These are phyloP conservation scores for Phalacrocorax aristotelis DNA, from an alignment of 2,113 vertebrate species.

Conservation along the genomic window DNA sequence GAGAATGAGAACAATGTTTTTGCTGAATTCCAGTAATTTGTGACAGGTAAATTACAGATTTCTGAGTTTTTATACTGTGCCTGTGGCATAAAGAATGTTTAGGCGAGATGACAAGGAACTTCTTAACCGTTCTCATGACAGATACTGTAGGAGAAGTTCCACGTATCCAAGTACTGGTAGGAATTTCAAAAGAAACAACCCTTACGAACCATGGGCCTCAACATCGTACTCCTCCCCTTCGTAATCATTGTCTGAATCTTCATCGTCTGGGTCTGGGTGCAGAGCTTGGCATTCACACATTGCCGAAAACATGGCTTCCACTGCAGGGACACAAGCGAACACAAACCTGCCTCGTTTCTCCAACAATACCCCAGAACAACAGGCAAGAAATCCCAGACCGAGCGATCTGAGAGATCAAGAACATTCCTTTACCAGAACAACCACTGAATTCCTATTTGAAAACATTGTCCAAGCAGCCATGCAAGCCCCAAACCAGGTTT, in stretches of 20 bases:
- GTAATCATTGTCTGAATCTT: slow-evolving; percentile 89
- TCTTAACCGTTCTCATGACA: background rate
- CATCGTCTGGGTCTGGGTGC: slow-evolving; percentile 93
- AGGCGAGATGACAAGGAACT: background rate
- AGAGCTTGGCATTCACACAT: slow-evolving; percentile 98
- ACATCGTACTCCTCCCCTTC: slow-evolving; percentile 94
- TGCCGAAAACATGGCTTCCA: slow-evolving; percentile 93
- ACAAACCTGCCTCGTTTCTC: background rate
- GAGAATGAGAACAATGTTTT: background rate
- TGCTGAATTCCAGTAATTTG: background rate
- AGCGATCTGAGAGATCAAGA: background rate
- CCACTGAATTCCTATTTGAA: accelerated
- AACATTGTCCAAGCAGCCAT: background rate
- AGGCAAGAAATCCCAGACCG: background rate
- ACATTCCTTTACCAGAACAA: background rate
- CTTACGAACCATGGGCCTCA: slow-evolving; percentile 87
- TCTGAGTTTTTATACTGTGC: background rate
- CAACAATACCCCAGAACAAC: background rate
- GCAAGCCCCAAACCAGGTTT: background rate
- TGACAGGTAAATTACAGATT: background rate
- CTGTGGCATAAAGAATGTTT: background rate
- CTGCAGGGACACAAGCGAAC: background rate
- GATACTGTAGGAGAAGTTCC: background rate
- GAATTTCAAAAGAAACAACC: background rate
- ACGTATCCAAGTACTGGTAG: background rate